Conservation (phyloP, 2,113 vertebrate species). For the Poecilia latipinna region DNA sequence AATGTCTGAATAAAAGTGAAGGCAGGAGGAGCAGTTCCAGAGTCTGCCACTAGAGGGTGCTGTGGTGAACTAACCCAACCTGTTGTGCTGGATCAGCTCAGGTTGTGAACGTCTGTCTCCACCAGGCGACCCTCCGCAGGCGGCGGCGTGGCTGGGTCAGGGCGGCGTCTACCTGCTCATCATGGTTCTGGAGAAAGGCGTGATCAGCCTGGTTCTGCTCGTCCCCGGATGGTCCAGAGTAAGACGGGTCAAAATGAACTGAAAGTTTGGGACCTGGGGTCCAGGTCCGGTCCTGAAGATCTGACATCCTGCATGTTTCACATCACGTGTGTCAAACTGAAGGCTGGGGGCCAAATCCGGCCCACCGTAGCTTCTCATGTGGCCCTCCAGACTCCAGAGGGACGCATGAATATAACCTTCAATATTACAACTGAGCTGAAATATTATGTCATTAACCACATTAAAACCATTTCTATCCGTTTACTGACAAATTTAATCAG, state of each 20-base stretch:
- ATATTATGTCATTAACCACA: too few relatives aligned
- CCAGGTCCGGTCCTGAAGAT: too few relatives aligned
- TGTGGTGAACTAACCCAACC: neutral
- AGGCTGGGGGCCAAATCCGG: too few relatives aligned
- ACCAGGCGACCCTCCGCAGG: conserved; percentile 79
- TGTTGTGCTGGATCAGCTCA: neutral
- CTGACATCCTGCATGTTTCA: too few relatives aligned
- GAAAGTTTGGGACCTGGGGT: too few relatives aligned
- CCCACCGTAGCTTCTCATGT: too few relatives aligned
- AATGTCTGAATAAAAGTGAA: neutral
- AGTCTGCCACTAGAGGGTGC: conserved; percentile 38
- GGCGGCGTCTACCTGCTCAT: conserved; percentile 83
- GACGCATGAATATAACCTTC: too few relatives aligned
- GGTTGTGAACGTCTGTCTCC: neutral
- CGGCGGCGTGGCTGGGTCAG: conserved; percentile 79
- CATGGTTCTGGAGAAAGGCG: conserved; percentile 82
- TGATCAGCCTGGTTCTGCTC: conserved; percentile 80
- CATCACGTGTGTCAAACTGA: too few relatives aligned
- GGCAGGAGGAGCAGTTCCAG: neutral
- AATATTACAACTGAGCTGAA: too few relatives aligned
- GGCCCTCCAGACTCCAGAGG: too few relatives aligned
- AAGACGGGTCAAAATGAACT: conserved; percentile 31
- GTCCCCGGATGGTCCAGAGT: conserved; percentile 82
- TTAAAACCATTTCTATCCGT: too few relatives aligned
- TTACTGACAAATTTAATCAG: too few relatives aligned